phyloP scores from a whole-genome alignment of 2,888 invertebrate species.

The Loripinus fragilis region DNA sequence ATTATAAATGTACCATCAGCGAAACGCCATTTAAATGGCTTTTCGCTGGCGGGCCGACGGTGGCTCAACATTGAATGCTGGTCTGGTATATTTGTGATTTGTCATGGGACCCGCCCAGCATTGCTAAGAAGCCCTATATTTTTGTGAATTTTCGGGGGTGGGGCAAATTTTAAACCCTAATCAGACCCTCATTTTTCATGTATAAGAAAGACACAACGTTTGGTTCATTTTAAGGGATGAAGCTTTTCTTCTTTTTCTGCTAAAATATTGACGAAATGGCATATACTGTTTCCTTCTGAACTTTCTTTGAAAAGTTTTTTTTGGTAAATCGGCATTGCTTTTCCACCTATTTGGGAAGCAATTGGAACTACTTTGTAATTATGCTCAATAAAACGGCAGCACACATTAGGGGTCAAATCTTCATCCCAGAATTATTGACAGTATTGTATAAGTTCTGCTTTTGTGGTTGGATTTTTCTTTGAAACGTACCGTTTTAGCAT shows the following conservation, averaged over 20 bases:
- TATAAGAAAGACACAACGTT: too few species aligned
- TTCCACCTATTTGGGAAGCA: neutral
- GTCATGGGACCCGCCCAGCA: too few species aligned
- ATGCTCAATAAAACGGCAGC: constrained; percentile 9
- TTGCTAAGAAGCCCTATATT: too few species aligned
- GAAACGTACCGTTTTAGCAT: constrained; percentile 7
- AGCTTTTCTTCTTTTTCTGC: neutral
- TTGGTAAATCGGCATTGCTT: neutral
- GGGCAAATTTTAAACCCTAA: too few species aligned
- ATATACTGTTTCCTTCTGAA: neutral
- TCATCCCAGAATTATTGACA: neutral
- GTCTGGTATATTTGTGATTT: too few species aligned
- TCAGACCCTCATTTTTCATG: too few species aligned
- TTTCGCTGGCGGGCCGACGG: too few species aligned
- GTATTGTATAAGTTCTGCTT: neutral
- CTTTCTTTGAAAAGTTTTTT: neutral
- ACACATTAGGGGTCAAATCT: neutral
- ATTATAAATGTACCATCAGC: too few species aligned
- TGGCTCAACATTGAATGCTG: too few species aligned
- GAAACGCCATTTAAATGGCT: too few species aligned
- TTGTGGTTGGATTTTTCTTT: neutral
- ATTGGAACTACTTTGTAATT: constrained; percentile 6
- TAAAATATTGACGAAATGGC: neutral
- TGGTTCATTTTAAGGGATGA: too few species aligned
- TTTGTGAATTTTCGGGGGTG: too few species aligned